Evolutionary conservation across 2,797 vertebrate genomes (phyloP).

Genomic region (Danio aesculapii): DNA sequence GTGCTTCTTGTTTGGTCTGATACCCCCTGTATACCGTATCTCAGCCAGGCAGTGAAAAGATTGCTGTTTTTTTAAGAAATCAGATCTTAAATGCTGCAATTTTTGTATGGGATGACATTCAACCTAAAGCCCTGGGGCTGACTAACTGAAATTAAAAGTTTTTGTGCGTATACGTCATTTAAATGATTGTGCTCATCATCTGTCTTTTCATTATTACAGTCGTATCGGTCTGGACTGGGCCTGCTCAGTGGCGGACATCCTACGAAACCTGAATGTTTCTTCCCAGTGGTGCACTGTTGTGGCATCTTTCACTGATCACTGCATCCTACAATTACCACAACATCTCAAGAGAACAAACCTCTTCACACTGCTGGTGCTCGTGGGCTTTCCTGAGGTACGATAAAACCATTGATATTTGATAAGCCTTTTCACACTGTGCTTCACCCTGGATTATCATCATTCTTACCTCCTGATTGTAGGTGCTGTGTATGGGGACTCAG

Average conservation of each 20-base stretch:
- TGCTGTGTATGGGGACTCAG: constrained; percentile 95
- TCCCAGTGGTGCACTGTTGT: constrained; percentile 88
- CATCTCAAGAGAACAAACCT: constrained; percentile 94
- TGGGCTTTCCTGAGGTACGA: constrained; percentile 94
- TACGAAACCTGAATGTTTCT: constrained; percentile 87
- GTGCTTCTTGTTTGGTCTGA: too few relatives aligned
- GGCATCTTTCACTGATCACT: constrained; percentile 91
- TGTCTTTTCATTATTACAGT: constrained; percentile 70
- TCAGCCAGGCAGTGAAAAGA: too few relatives aligned
- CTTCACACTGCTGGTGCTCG: constrained; percentile 94
- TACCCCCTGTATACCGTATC: too few relatives aligned
- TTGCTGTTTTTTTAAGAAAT: too few relatives aligned
- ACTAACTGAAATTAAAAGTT: too few relatives aligned
- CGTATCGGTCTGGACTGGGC: constrained; percentile 97
- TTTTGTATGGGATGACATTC: too few relatives aligned
- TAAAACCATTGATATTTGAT: too few relatives aligned
- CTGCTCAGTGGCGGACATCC: constrained; percentile 93
- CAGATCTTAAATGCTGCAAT: too few relatives aligned
- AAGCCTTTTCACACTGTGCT: too few relatives aligned
- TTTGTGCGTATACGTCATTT: not conserved
- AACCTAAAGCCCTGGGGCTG: too few relatives aligned
- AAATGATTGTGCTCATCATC: not conserved
- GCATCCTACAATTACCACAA: constrained; percentile 90
- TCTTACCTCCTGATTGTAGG: constrained; percentile 71
- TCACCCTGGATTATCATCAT: too few relatives aligned